phyloP scores from a whole-genome alignment of 2,888 invertebrate genomes.

The Sesia bembeciformis region DNA sequence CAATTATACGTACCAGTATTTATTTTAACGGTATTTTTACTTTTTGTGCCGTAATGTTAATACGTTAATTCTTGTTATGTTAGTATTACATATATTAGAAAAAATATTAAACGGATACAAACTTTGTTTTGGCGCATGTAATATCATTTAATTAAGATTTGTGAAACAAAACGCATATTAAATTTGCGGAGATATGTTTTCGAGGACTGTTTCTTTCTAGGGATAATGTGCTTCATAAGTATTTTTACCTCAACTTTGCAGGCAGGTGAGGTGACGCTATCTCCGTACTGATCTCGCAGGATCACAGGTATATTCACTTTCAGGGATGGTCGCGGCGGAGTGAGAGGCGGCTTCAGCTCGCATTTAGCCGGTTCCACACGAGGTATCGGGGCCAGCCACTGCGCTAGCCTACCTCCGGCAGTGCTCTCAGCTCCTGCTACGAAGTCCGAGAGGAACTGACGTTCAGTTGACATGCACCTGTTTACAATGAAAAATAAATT shows the following conservation, averaged over 20 bases:
- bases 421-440: constrained; percentile 88
- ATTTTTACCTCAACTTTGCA: constrained; percentile 80
- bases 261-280: constrained; percentile 87
- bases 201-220: background rate
- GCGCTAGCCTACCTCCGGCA: constrained; percentile 93
- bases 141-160: too few species aligned
- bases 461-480: constrained; percentile 91
- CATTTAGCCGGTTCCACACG: constrained; percentile 92
- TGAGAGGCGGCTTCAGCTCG: constrained; percentile 83
- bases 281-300: constrained; percentile 93
- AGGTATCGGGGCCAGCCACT: constrained; percentile 95
- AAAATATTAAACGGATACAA: too few species aligned
- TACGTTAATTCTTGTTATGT: too few species aligned
- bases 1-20: too few species aligned
- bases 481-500: background rate
- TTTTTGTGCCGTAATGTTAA: too few species aligned
- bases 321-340: constrained; percentile 77
- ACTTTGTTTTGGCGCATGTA: too few species aligned
- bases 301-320: constrained; percentile 79
- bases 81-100: too few species aligned
- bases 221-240: background rate
- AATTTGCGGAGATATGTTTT: background rate
- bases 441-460: constrained; percentile 93
- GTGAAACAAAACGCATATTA: too few species aligned
- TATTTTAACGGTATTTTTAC: too few species aligned